A percentile compares a stretch with the other conserved stretches of the same genome.
Conservation (phyloP, 1,140 invertebrate genomes). For the Eumaeus atala region DNA sequence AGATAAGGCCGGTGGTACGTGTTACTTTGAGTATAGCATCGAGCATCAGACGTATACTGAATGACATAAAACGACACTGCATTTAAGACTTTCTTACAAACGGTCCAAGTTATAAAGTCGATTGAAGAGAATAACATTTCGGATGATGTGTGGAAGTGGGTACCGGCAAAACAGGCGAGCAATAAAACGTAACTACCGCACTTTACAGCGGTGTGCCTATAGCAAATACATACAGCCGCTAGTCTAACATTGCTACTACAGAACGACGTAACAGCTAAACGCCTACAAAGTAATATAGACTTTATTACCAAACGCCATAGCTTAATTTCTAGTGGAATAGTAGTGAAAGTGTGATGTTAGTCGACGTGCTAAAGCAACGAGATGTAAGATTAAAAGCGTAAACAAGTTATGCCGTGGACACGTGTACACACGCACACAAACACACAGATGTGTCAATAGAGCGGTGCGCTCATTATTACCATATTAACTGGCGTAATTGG, state of each 20-base stretch:
- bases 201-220: constrained; percentile 27
- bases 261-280: not conserved
- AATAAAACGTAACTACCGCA: constrained; percentile 29
- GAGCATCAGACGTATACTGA: not conserved
- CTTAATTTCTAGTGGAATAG: not conserved
- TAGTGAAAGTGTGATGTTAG: not conserved
- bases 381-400: constrained; percentile 39
- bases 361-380: constrained; percentile 22
- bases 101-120: not conserved
- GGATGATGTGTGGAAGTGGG: constrained; percentile 7
- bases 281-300: not conserved
- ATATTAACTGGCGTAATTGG: constrained; percentile 2
- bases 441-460: not conserved
- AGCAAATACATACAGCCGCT: constrained; percentile 22
- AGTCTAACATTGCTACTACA: not conserved
- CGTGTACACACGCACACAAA: constrained; percentile 19
- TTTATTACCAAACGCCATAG: not conserved
- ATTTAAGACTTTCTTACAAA: not conserved
- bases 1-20: not conserved
- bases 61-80: not conserved
- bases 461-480: constrained; percentile 5
- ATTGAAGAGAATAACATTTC: not conserved
- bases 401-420: constrained; percentile 33
- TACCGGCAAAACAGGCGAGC: constrained; percentile 19
- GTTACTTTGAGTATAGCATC: not conserved